Conservation (phyloP, 1,140 invertebrate genomes). For the Fragariocoptes setiger region DNA sequence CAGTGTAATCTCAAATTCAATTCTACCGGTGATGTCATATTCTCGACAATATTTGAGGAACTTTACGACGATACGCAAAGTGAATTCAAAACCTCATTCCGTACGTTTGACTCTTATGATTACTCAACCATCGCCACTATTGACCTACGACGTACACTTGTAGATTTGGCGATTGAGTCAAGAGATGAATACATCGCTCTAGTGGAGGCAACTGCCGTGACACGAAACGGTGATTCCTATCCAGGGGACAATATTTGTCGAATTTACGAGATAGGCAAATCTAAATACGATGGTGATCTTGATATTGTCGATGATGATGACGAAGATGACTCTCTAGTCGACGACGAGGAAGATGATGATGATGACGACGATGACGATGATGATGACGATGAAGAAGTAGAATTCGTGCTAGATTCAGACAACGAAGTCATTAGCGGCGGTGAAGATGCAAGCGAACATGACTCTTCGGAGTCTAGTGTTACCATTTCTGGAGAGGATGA, state of each 20-base stretch:
- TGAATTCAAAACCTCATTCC: constrained; percentile 52
- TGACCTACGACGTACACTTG: constrained; percentile 36
- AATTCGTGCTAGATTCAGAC: background rate
- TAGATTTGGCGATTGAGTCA: constrained; percentile 19
- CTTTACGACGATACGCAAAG: constrained; percentile 24
- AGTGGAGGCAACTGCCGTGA: constrained; percentile 16
- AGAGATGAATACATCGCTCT: constrained; percentile 29
- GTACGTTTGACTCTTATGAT: constrained; percentile 66
- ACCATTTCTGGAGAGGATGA: background rate
- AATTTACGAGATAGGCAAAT: constrained; percentile 21
- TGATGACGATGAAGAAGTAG: constrained; percentile 8
- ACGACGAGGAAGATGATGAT: constrained; percentile 8
- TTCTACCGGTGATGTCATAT: constrained; percentile 20
- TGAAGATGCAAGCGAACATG: constrained; percentile 11
- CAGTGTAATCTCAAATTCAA: constrained; percentile 34
- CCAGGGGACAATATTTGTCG: constrained; percentile 17
- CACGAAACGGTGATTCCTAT: background rate
- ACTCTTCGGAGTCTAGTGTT: background rate
- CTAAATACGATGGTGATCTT: constrained; percentile 18
- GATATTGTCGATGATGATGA: constrained; percentile 19
- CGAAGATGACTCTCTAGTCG: constrained; percentile 7
- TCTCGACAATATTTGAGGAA: constrained; percentile 10
- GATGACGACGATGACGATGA: constrained; percentile 12
- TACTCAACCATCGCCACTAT: constrained; percentile 71
- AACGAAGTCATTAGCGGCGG: constrained; percentile 7